A percentile compares a stretch with the other conserved stretches of the same genome.
phyloP scores from a whole-genome alignment of 2,888 invertebrate genomes.

The Litoditis marina region DNA sequence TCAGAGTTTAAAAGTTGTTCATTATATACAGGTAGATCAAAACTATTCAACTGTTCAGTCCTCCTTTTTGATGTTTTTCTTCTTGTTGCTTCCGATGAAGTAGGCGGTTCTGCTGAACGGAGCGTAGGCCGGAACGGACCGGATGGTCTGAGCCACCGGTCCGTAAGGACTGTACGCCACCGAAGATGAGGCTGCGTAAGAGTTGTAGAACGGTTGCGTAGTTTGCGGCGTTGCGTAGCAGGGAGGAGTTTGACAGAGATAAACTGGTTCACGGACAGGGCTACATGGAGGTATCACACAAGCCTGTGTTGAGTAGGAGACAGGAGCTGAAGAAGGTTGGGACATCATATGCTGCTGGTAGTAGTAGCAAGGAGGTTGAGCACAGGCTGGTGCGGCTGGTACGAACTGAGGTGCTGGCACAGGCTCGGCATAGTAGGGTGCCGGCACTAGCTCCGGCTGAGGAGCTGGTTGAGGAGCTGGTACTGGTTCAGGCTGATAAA shows the following conservation, averaged over 20 bases:
- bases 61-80: constrained; percentile 10
- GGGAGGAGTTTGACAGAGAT: neutral
- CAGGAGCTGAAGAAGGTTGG: neutral
- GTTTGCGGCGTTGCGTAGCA: constrained; percentile 5
- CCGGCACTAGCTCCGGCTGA: constrained; percentile 27
- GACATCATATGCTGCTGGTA: constrained; percentile 27
- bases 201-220: constrained; percentile 11
- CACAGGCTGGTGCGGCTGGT: constrained; percentile 18
- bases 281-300: neutral
- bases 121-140: constrained; percentile 11
- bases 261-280: neutral
- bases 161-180: constrained; percentile 11
- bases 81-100: constrained; percentile 32
- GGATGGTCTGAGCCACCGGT: constrained; percentile 8
- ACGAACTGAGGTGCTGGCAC: too few species aligned
- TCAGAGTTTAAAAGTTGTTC: too few species aligned
- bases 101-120: constrained; percentile 27
- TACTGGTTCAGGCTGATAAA: too few species aligned
- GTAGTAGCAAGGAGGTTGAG: constrained; percentile 28
- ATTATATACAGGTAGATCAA: neutral
- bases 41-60: constrained; percentile 7
- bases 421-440: too few species aligned
- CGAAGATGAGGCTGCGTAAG: constrained; percentile 3
- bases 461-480: constrained; percentile 22
- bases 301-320: too few species aligned